A percentile compares a stretch with the other conserved stretches of the same genome.
phyloP scores from a whole-genome alignment of 2,888 invertebrate genomes.

The Archaeoteleia sp. region DNA sequence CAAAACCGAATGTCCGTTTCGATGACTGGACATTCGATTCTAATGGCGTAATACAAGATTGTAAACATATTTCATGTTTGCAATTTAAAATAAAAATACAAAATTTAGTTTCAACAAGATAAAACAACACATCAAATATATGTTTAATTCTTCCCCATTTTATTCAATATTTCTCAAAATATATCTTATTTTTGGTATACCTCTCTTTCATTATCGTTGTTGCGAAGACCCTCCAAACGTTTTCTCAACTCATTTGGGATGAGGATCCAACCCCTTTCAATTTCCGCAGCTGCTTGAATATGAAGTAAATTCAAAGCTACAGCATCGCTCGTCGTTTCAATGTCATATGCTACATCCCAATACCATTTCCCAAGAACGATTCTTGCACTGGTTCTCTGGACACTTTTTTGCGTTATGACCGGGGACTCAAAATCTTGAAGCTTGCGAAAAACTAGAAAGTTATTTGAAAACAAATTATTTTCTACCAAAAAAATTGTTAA shows the following conservation, averaged over 20 bases:
- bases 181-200: slow-evolving; percentile 72
- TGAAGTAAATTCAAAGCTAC: slow-evolving; percentile 91
- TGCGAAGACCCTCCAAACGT: slow-evolving; percentile 83
- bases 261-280: slow-evolving; percentile 90
- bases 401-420: slow-evolving; percentile 88
- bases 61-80: no score
- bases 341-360: slow-evolving; percentile 91
- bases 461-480: slow-evolving; percentile 1
- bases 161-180: no score
- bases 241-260: slow-evolving; percentile 82
- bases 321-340: slow-evolving; percentile 87
- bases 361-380: slow-evolving; percentile 93
- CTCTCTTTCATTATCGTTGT: slow-evolving; percentile 88
- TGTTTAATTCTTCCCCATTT: no score
- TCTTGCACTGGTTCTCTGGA: slow-evolving; percentile 82
- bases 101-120: slow-evolving; percentile 18
- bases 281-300: slow-evolving; percentile 89
- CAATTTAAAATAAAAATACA: slow-evolving; percentile 1
- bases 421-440: slow-evolving; percentile 98
- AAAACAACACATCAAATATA: no score
- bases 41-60: no score
- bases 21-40: no score
- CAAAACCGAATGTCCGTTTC: slow-evolving; percentile 88
- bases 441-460: slow-evolving; percentile 86
- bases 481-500: no score